Percentiles rank a stretch among this genome's conserved stretches.
phyloP scores from a whole-genome alignment of 2,113 vertebrate genomes.

The Prolemur simus region DNA sequence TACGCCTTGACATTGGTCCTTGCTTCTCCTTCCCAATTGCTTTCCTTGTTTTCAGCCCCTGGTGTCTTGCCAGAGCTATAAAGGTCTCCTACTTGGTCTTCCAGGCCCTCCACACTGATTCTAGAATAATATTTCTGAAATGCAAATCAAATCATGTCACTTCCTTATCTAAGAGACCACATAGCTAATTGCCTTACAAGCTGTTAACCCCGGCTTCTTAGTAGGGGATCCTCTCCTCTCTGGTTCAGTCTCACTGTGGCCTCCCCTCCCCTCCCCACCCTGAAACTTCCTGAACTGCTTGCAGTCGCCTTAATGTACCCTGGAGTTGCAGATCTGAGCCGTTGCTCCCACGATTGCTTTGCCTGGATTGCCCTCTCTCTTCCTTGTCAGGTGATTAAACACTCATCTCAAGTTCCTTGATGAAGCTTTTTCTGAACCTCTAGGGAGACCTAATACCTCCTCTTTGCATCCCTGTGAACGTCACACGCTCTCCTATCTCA shows the following conservation, averaged over 20 bases:
- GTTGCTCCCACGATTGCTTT: background rate
- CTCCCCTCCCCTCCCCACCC: background rate
- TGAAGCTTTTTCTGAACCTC: background rate
- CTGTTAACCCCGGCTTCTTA: background rate
- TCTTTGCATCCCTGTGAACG: background rate
- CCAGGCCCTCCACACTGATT: background rate
- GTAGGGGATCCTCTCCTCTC: background rate
- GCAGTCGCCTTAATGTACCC: background rate
- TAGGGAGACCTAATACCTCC: background rate
- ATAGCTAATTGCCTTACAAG: background rate
- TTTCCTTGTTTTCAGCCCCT: background rate
- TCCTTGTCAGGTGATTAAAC: background rate
- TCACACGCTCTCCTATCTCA: background rate
- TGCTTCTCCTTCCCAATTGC: background rate
- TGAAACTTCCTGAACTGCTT: background rate
- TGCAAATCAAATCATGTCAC: background rate
- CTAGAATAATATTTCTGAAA: constrained; percentile 5
- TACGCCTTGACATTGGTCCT: background rate
- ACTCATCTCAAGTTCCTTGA: background rate
- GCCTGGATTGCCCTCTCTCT: background rate
- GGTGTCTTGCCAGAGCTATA: background rate
- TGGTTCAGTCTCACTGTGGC: background rate
- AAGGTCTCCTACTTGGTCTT: background rate
- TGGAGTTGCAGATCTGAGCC: background rate
- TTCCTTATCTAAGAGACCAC: background rate